A percentile compares a stretch with the other conserved stretches of the same genome.
These are phyloP conservation scores for Eudasyphora cyanicolor DNA, from an alignment of 2,888 invertebrate genomes.

Conservation along the genomic window DNA sequence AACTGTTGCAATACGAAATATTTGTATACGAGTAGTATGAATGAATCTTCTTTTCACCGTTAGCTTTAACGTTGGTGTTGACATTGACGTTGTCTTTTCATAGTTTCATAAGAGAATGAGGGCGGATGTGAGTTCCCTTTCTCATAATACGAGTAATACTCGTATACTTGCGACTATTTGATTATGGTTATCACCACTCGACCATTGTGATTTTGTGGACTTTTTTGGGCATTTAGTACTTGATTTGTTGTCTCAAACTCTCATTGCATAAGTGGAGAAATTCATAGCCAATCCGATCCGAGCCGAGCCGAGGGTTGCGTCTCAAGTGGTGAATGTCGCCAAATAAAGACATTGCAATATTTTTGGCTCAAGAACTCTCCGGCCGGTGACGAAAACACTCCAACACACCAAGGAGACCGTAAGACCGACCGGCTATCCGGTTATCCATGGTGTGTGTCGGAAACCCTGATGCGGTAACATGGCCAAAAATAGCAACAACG, in stretches of 20 bases:
- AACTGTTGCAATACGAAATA: too few relatives aligned
- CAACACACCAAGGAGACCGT: conserved; percentile 19
- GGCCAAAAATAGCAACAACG: conserved; percentile 27
- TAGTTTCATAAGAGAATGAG: not conserved
- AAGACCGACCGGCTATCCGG: too few relatives aligned
- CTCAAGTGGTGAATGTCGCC: conserved; percentile 39
- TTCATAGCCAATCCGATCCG: too few relatives aligned
- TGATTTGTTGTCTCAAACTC: conserved; percentile 27
- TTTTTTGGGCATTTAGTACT: conserved; percentile 5
- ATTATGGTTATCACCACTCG: conserved; percentile 31
- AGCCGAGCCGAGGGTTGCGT: conserved; percentile 27
- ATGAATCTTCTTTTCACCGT: too few relatives aligned
- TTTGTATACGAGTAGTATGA: too few relatives aligned
- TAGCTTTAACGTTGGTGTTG: not conserved
- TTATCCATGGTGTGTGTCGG: not conserved
- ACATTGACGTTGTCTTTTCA: not conserved
- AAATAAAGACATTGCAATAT: conserved; percentile 48
- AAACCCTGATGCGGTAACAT: not conserved
- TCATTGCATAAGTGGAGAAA: conserved; percentile 63
- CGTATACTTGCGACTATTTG: too few relatives aligned
- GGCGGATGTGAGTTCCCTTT: conserved; percentile 12
- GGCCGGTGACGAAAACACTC: not conserved
- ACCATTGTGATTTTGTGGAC: not conserved
- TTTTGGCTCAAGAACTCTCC: conserved; percentile 54
- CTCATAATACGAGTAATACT: too few relatives aligned